Conservation (phyloP, 2,113 vertebrate genomes). For the Dipodomys ordii region DNA sequence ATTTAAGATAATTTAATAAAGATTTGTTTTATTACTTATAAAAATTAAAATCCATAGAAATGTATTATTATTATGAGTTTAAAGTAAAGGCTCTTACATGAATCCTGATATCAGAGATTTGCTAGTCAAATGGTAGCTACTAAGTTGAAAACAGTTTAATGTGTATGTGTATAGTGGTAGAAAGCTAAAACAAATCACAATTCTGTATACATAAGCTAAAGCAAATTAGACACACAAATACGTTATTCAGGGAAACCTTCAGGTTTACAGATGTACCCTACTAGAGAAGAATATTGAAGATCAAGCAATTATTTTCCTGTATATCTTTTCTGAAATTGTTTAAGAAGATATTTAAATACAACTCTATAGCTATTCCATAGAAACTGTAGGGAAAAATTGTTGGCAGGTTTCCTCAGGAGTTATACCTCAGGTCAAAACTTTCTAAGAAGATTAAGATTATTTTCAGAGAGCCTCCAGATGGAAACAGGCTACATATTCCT, state of each 20-base stretch:
- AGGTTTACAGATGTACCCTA: neutral
- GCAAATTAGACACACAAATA: neutral
- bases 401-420: neutral
- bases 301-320: neutral
- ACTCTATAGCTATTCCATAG: neutral
- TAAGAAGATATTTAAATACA: neutral
- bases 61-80: neutral
- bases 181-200: neutral
- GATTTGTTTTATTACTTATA: neutral
- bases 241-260: neutral
- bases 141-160: conserved; percentile 24
- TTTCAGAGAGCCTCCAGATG: neutral
- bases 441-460: neutral
- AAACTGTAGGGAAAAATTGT: neutral
- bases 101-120: neutral
- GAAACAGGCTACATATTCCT: neutral
- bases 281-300: conserved; percentile 2
- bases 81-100: neutral
- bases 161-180: neutral
- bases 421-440: neutral
- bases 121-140: neutral
- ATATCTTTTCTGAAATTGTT: neutral
- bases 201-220: neutral
- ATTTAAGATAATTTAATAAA: neutral
- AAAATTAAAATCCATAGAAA: neutral